Evolutionary conservation across 37 sponge, comb jelly and placozoan species (phyloP), one percentile per base, ranked within the genome.

Genomic region (Diacarnus erythraeanus): DNA sequence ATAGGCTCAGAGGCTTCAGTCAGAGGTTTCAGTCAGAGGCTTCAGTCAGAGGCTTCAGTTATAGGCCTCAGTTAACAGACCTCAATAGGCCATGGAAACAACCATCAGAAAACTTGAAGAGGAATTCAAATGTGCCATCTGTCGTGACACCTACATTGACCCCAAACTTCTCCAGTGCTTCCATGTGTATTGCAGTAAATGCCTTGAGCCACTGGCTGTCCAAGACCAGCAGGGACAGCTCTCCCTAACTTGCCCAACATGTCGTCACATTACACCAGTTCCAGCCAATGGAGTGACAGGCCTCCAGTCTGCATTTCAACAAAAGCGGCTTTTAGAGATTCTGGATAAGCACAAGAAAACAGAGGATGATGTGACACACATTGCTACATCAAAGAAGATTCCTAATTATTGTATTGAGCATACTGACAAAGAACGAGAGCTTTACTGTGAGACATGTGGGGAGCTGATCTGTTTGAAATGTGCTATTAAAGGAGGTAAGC

Each of bases 121-220:
- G 9, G 42, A 71, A 22, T 10, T 71, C 38, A 51, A 43, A 31
- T 75, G 76, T 75, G 59, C 59, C 3, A 58, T 75, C 76, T 75
- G 76, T 27, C 60, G 57, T 17, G 60, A 59, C 36, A 38, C 76
- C 21, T 75, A 59, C 76, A 75, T 20, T 36, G 17, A 75, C 35
- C 76, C 76, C 59, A 75, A 75, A 59, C 35, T 75, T 23, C 76
- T 75, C 23, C 76, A 75, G n/a, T 75, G 76, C 23, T 33, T 54
- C 76, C 76, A 75, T 59, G 76, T 75, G 37, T 75, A 38, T 23
- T 75, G 76, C 60, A 59, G 51, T 36, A 21, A 59, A 9, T 75
- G 76, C 37, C 59, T 75, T 30, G 31, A 10, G 23, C 22, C 22
- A 36, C 57, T 75, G 18, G 58, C 59, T 4, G 54, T 43, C 30